Base-by-base conservation (phyloP, 2,888 invertebrate genomes). In the Epirrhoe alternata region DNA sequence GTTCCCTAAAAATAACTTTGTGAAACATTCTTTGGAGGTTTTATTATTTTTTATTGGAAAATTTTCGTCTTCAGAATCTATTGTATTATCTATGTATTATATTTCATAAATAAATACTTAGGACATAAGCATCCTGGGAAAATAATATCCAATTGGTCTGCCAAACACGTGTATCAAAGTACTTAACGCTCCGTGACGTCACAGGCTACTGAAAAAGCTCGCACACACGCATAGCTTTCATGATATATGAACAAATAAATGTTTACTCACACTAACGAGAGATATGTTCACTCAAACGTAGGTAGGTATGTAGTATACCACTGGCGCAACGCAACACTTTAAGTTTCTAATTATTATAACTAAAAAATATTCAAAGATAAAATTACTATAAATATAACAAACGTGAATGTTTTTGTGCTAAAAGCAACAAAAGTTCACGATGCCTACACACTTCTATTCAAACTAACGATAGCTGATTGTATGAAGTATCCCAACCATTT, bases 151-250 rank as follows among this genome's bases (percentile, higher is more conserved):
- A 33, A 16, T 51, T 30, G 47, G 54, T 67, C 62, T 62, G 38
- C 42, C 50, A 17, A 59, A 45, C 65, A 64, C 70, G 64, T 74
- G 76, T 75, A 77, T 77, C 12, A 12, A 74, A 74, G 66, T 76
- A 73, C 74, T 75, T 77, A 77, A 77, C 72, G 68, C 72, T 73
- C 61, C 62, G 74, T 75, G 77, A 79, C 74, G 70, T 74, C 68
- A 74, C 49, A 38, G 42, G 54, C 42, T 14, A 49, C 45, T 55
- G 1, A 33, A 54, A 62, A 30, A 62, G 58, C 54, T 14, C 12
- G 45, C 8, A 62, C 12, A 10, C 38, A 4, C 49, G 1, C 10
- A 6, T 57, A 45, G 47, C 30, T 16, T 33, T 16, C n/a, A 61
- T 45, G 16, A 52, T 42, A 54, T 8, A 38, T 38, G 35, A 38